Percentiles rank a stretch among this genome's conserved stretches.
phyloP scores from a whole-genome alignment of 92 coral and sea anemone species.

The Porites lobata region DNA sequence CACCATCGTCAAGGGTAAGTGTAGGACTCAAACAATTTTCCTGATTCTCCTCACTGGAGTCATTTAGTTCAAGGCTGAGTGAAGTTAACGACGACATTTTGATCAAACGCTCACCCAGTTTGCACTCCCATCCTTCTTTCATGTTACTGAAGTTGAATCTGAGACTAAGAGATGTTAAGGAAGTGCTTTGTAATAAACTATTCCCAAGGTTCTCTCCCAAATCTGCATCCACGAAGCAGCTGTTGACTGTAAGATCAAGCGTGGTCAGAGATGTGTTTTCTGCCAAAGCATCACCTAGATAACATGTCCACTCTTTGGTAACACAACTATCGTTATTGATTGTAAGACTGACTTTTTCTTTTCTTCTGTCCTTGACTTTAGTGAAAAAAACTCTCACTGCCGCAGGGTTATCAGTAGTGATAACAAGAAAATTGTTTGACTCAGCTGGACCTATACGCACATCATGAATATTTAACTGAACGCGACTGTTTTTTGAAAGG shows the following conservation, averaged over 20 bases:
- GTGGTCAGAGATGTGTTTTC: neutral
- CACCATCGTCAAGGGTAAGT: neutral
- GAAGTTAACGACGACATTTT: neutral
- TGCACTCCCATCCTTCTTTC: neutral
- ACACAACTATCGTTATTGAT: neutral
- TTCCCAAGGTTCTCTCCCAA: neutral
- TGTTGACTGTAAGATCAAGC: neutral
- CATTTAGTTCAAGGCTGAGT: neutral
- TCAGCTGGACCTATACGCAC: neutral
- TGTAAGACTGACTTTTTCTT: neutral
- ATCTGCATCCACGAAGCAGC: neutral
- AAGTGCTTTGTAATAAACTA: neutral
- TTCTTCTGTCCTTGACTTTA: neutral
- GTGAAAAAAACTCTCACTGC: neutral
- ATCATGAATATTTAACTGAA: neutral
- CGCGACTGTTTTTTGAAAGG: neutral
- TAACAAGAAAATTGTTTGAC: no score
- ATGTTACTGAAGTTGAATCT: neutral
- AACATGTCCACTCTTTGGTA: neutral
- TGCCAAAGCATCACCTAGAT: neutral
- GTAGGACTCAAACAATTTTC: no score
- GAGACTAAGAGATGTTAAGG: constrained; percentile 3
- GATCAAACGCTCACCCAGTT: neutral
- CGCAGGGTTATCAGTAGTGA: neutral
- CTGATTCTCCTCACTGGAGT: no score